phyloP scores from a whole-genome alignment of 2,797 vertebrate species.

The Coccyzus lansbergi region DNA sequence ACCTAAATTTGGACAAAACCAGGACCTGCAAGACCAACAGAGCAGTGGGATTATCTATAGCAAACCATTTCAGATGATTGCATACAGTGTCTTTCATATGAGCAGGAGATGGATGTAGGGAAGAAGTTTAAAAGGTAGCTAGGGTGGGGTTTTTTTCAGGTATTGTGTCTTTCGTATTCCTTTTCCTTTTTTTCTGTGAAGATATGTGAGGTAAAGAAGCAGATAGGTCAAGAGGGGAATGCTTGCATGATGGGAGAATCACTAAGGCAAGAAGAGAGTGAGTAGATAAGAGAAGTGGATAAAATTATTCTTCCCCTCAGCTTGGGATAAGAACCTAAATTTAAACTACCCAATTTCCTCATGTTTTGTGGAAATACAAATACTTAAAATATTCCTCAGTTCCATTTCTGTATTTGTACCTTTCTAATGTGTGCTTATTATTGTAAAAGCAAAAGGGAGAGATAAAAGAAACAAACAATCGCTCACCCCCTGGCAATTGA shows the following conservation, averaged over 20 bases:
- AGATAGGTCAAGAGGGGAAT: not conserved
- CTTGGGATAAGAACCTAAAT: not conserved
- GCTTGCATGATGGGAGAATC: not conserved
- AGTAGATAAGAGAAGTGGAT: not conserved
- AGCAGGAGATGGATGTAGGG: not conserved
- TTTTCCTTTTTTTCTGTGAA: not conserved
- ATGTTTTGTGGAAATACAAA: not conserved
- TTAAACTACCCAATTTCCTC: not conserved
- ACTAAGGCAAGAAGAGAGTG: not conserved
- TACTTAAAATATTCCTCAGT: not conserved
- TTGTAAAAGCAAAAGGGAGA: not conserved
- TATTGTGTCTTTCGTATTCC: not conserved
- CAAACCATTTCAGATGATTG: not conserved
- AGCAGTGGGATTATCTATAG: not conserved
- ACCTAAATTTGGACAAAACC: not conserved
- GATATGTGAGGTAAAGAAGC: not conserved
- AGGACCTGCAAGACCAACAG: not conserved
- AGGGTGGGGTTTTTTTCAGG: fast-evolving
- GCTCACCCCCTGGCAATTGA: too few relatives aligned
- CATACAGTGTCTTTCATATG: not conserved
- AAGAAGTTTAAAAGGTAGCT: not conserved
- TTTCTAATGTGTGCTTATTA: not conserved
- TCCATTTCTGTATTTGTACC: not conserved
- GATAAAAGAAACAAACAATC: not conserved
- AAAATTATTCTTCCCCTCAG: not conserved